A percentile compares a stretch with the other conserved stretches of the same genome.
These are phyloP conservation scores for Drosophila melanica DNA, from an alignment of 1,140 invertebrate genomes.

Conservation along the genomic window DNA sequence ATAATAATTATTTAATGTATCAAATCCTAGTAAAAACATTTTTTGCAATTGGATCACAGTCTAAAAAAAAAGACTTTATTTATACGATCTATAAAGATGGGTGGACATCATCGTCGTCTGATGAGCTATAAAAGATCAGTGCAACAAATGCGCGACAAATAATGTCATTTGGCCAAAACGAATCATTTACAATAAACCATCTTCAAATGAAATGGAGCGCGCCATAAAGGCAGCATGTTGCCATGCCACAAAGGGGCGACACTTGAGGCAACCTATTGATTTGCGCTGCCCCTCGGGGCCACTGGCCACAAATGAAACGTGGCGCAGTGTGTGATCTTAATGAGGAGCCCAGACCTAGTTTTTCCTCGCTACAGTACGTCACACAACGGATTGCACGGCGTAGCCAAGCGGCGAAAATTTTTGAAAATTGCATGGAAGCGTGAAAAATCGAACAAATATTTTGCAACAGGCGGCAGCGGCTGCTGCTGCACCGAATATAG, in stretches of 20 bases:
- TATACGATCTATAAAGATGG: conserved; percentile 16
- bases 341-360: conserved; percentile 49
- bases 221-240: conserved; percentile 48
- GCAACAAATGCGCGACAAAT: conserved; percentile 75
- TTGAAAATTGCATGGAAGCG: conserved; percentile 76
- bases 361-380: conserved; percentile 2
- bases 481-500: conserved; percentile 22
- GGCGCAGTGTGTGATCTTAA: conserved; percentile 71
- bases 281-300: not conserved
- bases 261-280: conserved; percentile 39
- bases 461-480: conserved; percentile 25
- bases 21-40: too few relatives aligned
- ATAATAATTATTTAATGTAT: too few relatives aligned
- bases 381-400: conserved; percentile 8
- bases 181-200: conserved; percentile 83
- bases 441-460: conserved; percentile 77
- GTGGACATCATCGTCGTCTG: conserved; percentile 28
- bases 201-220: conserved; percentile 80
- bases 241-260: conserved; percentile 43
- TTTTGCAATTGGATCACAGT: conserved; percentile 25
- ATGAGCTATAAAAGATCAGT: conserved; percentile 72
- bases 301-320: conserved; percentile 67
- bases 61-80: not conserved
- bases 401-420: conserved; percentile 56
- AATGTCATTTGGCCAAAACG: conserved; percentile 79